A percentile compares a stretch with the other conserved stretches of the same genome.
Evolutionary conservation across 2,888 invertebrate genomes (phyloP).

Genomic region (Antheraea yamamai): DNA sequence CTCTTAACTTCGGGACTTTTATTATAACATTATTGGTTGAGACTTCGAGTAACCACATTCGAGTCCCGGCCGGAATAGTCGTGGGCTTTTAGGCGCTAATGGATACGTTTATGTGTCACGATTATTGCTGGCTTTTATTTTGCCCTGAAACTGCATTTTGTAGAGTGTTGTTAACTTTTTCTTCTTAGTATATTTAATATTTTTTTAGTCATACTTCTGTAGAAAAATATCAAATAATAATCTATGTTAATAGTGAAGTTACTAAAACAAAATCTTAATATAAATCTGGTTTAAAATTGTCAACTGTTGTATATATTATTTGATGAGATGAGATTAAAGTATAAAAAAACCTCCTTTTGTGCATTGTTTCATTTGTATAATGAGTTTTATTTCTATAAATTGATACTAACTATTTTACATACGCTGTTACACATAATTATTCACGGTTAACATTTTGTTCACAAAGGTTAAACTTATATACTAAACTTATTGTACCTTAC

Average conservation of each 20-base stretch:
- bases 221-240: background rate
- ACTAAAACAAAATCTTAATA: no score
- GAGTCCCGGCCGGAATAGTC: slow-evolving; percentile 9
- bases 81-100: slow-evolving; percentile 31
- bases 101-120: slow-evolving; percentile 28
- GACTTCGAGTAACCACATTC: slow-evolving; percentile 12
- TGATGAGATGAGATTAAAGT: no score
- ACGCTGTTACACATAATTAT: no score
- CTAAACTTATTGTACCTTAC: no score
- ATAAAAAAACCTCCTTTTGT: no score
- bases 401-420: no score
- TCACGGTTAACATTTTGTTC: no score
- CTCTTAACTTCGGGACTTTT: slow-evolving; percentile 36
- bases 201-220: background rate
- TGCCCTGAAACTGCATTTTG: slow-evolving; percentile 12
- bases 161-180: background rate
- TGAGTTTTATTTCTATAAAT: no score
- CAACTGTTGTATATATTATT: background rate
- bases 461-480: no score
- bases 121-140: slow-evolving; percentile 28
- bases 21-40: slow-evolving; percentile 38
- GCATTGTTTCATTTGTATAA: no score
- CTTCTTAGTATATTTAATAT: background rate
- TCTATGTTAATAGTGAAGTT: no score
- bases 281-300: background rate